phyloP scores from a whole-genome alignment of 1,140 invertebrate species.

The Drosophila erecta region DNA sequence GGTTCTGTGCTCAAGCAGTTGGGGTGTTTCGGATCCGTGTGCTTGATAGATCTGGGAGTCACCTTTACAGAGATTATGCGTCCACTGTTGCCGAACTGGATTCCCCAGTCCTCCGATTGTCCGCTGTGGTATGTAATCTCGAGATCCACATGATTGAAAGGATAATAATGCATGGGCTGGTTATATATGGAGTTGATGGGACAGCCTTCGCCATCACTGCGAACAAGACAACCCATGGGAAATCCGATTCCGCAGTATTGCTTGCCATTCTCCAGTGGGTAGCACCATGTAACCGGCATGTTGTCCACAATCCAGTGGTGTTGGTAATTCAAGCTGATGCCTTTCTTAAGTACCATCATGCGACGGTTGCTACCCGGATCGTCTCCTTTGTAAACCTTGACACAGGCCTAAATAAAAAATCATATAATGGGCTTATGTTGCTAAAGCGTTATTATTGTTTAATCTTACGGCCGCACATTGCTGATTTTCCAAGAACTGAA shows the following conservation, averaged over 20 bases:
- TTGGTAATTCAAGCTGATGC: conserved; percentile 98
- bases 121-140: conserved; percentile 97
- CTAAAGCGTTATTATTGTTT: not conserved
- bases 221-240: conserved; percentile 97
- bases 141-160: conserved; percentile 99
- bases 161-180: conserved; percentile 91
- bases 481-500: conserved; percentile 90
- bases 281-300: conserved; percentile 99
- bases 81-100: conserved; percentile 92
- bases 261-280: conserved; percentile 89
- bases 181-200: conserved; percentile 85
- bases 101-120: conserved; percentile 93
- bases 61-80: conserved; percentile 94
- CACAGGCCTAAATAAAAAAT: conserved; percentile 85
- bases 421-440: not conserved
- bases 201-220: conserved; percentile 80
- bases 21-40: conserved; percentile 84
- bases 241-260: conserved; percentile 97
- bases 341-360: conserved; percentile 93
- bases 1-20: conserved; percentile 87
- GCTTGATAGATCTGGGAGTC: conserved; percentile 91
- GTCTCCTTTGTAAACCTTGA: conserved; percentile 89
- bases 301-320: conserved; percentile 99
- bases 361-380: conserved; percentile 88
- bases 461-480: conserved; percentile 88